A percentile compares a stretch with the other conserved stretches of the same genome.
Evolutionary conservation across 1,140 invertebrate species (phyloP).

Genomic region (Camponotus pennsylvanicus): DNA sequence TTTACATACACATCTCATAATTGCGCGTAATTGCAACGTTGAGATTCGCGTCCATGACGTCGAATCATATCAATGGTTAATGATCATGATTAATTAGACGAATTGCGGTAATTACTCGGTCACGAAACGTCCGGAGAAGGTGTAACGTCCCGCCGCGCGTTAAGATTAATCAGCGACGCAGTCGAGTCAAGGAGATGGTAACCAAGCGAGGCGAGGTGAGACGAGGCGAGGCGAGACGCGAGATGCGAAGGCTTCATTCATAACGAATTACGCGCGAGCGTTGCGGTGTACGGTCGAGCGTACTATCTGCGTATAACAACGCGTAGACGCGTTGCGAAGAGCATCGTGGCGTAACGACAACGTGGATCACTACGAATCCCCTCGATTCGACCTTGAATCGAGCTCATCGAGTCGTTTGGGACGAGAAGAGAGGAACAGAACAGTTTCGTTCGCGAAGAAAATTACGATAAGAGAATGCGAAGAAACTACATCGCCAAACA

Average conservation of each 20-base stretch:
- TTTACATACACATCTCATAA: background rate
- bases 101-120: constrained; percentile 22
- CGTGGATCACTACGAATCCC: background rate
- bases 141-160: background rate
- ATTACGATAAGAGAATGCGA: background rate
- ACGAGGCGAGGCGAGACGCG: background rate
- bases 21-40: background rate
- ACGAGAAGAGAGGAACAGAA: background rate
- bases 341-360: background rate
- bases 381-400: background rate
- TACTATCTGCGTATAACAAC: constrained; percentile 22
- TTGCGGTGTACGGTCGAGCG: constrained; percentile 17
- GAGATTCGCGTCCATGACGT: no score
- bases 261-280: constrained; percentile 21
- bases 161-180: background rate
- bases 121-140: constrained; percentile 3
- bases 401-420: background rate
- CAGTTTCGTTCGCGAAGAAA: background rate
- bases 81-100: background rate
- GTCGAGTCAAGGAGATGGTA: background rate
- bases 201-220: constrained; percentile 5
- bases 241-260: constrained; percentile 54
- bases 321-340: background rate
- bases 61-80: background rate
- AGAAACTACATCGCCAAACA: background rate